phyloP scores from a whole-genome alignment of 2,113 vertebrate genomes.

The Cacatua alba region DNA sequence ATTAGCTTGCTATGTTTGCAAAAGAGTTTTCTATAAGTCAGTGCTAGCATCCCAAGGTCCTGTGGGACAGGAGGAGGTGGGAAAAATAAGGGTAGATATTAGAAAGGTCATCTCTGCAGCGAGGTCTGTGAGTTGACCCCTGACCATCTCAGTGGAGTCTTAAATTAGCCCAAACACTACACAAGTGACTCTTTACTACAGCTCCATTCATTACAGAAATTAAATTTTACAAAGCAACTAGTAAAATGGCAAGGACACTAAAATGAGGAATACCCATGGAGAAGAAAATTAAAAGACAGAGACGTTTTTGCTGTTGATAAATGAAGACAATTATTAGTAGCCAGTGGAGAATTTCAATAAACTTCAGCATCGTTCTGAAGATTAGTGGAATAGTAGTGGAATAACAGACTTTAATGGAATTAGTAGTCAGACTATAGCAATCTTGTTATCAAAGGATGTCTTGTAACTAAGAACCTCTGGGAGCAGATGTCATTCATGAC shows the following conservation, averaged over 20 bases:
- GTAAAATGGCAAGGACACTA: not conserved
- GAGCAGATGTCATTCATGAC: rapidly evolving
- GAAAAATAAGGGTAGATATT: not conserved
- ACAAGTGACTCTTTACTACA: not conserved
- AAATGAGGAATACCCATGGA: not conserved
- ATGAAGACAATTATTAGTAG: not conserved
- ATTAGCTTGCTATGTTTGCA: not conserved
- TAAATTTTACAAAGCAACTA: not conserved
- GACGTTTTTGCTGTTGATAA: not conserved
- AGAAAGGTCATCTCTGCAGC: not conserved
- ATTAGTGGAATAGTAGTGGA: not conserved
- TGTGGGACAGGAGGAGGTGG: not conserved
- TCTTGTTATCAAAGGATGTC: not conserved
- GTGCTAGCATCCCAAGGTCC: not conserved
- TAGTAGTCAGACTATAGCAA: not conserved
- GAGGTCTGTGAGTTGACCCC: not conserved
- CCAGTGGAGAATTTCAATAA: not conserved
- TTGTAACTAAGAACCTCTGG: not conserved
- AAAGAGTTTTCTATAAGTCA: not conserved
- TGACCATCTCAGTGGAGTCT: not conserved
- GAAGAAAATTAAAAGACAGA: not conserved
- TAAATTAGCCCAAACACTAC: not conserved
- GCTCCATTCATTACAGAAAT: not conserved
- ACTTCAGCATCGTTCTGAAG: not conserved
- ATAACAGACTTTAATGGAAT: not conserved